Percentiles rank a stretch among this genome's conserved stretches.
Conservation (phyloP, 2,888 invertebrate genomes). For the Caenorhabditis japonica region DNA sequence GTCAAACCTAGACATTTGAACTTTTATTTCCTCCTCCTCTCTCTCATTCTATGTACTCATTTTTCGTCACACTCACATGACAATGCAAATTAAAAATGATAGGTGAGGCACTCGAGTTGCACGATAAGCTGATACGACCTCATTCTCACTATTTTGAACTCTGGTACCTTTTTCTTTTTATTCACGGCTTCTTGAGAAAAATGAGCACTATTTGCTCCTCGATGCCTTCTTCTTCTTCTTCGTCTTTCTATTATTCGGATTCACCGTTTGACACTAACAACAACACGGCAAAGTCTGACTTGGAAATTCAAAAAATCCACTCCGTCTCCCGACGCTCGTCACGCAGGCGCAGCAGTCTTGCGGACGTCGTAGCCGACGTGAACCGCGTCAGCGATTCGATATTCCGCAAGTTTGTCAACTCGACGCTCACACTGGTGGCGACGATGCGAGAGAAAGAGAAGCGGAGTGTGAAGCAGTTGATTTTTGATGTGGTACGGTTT, state of each 20-base stretch:
- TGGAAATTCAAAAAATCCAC: constrained; percentile 11
- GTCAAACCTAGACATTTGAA: constrained; percentile 30
- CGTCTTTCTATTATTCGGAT: not conserved
- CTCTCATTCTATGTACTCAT: constrained; percentile 21
- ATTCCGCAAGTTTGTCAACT: constrained; percentile 41
- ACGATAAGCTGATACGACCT: constrained; percentile 24
- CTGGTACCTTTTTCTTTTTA: not conserved
- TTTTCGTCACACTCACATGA: constrained; percentile 37
- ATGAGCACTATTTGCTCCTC: constrained; percentile 12
- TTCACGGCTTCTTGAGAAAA: not conserved
- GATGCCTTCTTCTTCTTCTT: constrained; percentile 3
- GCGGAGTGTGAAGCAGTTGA: constrained; percentile 25
- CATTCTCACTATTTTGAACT: constrained; percentile 8
- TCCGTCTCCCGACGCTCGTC: constrained; percentile 11
- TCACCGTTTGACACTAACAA: constrained; percentile 1
- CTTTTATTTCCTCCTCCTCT: not conserved
- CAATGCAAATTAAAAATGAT: constrained; percentile 26
- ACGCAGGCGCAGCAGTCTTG: constrained; percentile 18
- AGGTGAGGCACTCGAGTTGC: constrained; percentile 1
- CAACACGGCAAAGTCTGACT: constrained; percentile 10
- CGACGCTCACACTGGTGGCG: constrained; percentile 18
- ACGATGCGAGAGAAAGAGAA: constrained; percentile 33
- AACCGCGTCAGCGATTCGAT: constrained; percentile 32
- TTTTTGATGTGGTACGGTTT: constrained; percentile 41
- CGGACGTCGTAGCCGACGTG: constrained; percentile 26